phyloP scores from a whole-genome alignment of 2,797 vertebrate species.

The Melanotaenia parkinsoni region DNA sequence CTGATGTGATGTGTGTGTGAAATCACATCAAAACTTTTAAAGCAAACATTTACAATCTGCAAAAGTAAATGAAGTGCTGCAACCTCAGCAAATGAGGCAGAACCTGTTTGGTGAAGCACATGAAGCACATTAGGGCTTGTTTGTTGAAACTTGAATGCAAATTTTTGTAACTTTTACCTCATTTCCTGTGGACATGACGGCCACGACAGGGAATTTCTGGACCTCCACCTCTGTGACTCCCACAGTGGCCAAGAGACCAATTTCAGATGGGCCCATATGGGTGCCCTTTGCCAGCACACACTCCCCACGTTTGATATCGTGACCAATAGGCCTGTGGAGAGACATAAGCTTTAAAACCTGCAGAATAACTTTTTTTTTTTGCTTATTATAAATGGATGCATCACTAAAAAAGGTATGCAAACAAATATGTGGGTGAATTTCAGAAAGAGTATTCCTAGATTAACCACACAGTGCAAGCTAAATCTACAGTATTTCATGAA shows the following conservation, averaged over 20 bases:
- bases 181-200: slow-evolving; percentile 98
- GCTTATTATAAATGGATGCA: background rate
- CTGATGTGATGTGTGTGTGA: slow-evolving; percentile 21
- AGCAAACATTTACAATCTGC: slow-evolving; percentile 51
- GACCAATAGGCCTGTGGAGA: slow-evolving; percentile 92
- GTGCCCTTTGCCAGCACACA: slow-evolving; percentile 97
- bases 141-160: background rate
- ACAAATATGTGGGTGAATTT: background rate
- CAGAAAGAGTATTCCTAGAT: background rate
- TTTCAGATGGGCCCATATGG: slow-evolving; percentile 98
- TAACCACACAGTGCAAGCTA: background rate
- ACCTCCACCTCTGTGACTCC: slow-evolving; percentile 99
- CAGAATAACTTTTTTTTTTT: background rate
- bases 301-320: slow-evolving; percentile 98
- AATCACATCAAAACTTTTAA: background rate
- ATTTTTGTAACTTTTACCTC: slow-evolving; percentile 83
- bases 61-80: slow-evolving; percentile 37
- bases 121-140: too few relatives aligned
- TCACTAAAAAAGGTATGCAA: background rate
- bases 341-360: background rate
- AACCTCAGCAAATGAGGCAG: slow-evolving; percentile 18
- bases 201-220: slow-evolving; percentile 98
- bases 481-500: slow-evolving; percentile 5
- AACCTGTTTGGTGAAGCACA: slow-evolving; percentile 18
- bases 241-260: slow-evolving; percentile 96